A percentile compares a stretch with the other conserved stretches of the same genome.
These are phyloP conservation scores for Carassius gibelio DNA, from an alignment of 2,113 vertebrate genomes.

Conservation along the genomic window DNA sequence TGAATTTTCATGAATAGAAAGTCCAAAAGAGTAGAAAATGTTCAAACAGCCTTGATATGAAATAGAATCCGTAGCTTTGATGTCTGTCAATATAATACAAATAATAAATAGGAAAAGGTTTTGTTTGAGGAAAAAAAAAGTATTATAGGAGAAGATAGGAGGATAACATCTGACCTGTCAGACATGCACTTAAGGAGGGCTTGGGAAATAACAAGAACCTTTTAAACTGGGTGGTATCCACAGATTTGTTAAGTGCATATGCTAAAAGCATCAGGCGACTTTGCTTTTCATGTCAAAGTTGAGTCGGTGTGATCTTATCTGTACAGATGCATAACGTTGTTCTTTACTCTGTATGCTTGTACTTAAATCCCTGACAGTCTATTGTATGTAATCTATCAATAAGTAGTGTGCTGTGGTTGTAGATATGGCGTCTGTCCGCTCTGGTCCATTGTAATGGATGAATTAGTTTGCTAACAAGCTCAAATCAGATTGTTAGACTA, in stretches of 20 bases:
- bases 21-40: not conserved
- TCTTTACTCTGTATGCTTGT: not conserved
- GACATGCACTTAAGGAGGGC: not conserved
- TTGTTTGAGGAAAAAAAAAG: not conserved
- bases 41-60: not conserved
- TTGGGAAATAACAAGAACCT: constrained; percentile 10
- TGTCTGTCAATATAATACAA: not conserved
- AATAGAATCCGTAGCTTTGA: not conserved
- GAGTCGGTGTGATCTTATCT: not conserved
- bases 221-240: constrained; percentile 9
- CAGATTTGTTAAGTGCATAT: constrained; percentile 1
- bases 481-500: constrained; percentile 17
- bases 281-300: constrained; percentile 2
- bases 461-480: constrained; percentile 21
- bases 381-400: not conserved
- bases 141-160: not conserved
- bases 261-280: not conserved
- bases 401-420: not conserved
- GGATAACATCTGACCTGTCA: not conserved
- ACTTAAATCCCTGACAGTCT: not conserved
- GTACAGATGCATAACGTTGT: not conserved
- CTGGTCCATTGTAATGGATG: constrained; percentile 12
- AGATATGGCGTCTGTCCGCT: not conserved
- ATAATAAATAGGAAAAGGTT: not conserved
- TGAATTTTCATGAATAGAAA: not conserved